These are phyloP conservation scores for Syngnathus typhle DNA, from an alignment of 2,113 vertebrate genomes.

Conservation along the genomic window DNA sequence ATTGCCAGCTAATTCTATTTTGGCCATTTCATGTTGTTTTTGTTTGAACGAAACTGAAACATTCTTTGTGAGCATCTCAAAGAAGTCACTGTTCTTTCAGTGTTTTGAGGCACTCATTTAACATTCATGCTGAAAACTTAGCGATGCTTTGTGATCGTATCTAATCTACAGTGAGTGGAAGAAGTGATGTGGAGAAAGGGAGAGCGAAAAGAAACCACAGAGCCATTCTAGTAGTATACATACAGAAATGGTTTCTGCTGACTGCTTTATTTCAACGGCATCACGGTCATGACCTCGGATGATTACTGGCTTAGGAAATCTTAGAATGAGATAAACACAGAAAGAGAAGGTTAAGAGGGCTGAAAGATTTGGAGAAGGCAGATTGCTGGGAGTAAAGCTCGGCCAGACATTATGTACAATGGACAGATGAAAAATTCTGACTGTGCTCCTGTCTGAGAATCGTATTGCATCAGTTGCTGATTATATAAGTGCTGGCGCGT, in stretches of 20 bases:
- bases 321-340: not conserved
- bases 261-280: not conserved
- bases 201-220: slow-evolving; percentile 15
- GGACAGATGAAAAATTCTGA: not conserved
- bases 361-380: not conserved
- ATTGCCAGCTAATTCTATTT: not conserved
- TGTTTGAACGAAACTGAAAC: slow-evolving; percentile 3
- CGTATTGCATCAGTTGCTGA: slow-evolving; percentile 20
- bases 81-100: slow-evolving; percentile 22
- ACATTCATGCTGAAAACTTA: slow-evolving; percentile 33
- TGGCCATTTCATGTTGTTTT: not conserved
- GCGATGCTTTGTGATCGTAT: slow-evolving; percentile 29
- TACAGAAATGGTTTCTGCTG: slow-evolving; percentile 3
- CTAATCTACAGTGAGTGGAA: slow-evolving; percentile 19
- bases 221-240: slow-evolving; percentile 15
- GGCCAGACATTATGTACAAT: not conserved
- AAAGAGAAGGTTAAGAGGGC: not conserved
- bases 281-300: slow-evolving; percentile 15
- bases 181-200: slow-evolving; percentile 17
- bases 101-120: slow-evolving; percentile 12
- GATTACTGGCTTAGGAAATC: not conserved
- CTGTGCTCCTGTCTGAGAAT: not conserved
- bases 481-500: slow-evolving; percentile 29
- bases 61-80: slow-evolving; percentile 21
- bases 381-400: not conserved